These are phyloP conservation scores for Heterodera filipjevi DNA, from an alignment of 2,888 invertebrate genomes.

Conservation along the genomic window DNA sequence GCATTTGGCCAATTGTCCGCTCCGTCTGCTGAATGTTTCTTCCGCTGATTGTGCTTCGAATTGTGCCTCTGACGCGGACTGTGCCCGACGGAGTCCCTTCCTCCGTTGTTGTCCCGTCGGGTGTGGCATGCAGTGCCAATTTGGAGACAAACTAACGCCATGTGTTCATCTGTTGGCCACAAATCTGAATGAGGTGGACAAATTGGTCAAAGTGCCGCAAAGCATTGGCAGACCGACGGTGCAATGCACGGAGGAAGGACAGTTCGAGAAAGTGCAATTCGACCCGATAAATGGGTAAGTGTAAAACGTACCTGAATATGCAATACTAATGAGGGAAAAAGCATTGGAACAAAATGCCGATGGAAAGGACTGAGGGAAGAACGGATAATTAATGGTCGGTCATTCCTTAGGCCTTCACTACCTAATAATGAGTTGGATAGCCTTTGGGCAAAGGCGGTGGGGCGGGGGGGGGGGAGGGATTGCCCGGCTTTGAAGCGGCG, in stretches of 20 bases:
- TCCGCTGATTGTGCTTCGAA: conserved; percentile 49
- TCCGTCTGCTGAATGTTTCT: conserved; percentile 15
- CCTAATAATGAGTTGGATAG: too few species aligned
- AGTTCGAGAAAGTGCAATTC: conserved; percentile 54
- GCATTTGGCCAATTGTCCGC: neutral
- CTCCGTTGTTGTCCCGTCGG: conserved; percentile 51
- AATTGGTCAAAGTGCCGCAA: conserved; percentile 21
- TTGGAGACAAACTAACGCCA: conserved; percentile 14
- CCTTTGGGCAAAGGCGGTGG: too few species aligned
- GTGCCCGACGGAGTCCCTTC: conserved; percentile 35
- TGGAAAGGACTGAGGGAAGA: too few species aligned
- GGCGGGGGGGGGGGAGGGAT: too few species aligned
- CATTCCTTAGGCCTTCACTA: too few species aligned
- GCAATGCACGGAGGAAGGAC: conserved; percentile 53
- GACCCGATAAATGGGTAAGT: conserved; percentile 32
- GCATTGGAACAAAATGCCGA: too few species aligned
- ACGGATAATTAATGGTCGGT: too few species aligned
- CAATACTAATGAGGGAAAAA: too few species aligned
- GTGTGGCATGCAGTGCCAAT: conserved; percentile 46
- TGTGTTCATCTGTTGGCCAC: conserved; percentile 44
- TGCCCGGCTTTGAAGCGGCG: too few species aligned
- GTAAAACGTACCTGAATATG: too few species aligned
- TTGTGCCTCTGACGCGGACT: conserved; percentile 46
- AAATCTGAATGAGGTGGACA: conserved; percentile 36
- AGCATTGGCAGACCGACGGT: conserved; percentile 33